A percentile compares a stretch with the other conserved stretches of the same genome.
phyloP scores from a whole-genome alignment of 2,113 vertebrate genomes.

The Campylorhamphus procurvoides region DNA sequence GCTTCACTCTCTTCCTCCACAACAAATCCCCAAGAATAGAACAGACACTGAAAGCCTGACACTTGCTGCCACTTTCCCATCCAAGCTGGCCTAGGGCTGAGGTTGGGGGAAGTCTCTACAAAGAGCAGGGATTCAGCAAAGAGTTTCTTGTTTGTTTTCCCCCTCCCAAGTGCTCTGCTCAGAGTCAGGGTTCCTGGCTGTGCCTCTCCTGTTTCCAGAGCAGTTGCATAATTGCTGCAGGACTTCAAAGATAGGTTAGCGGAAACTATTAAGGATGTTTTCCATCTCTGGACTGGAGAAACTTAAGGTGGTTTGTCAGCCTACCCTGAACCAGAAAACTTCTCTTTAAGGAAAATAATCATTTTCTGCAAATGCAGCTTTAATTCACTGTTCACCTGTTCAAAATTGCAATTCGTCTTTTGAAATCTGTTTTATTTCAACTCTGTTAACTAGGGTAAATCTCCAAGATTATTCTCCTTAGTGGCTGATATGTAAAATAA shows the following conservation, averaged over 20 bases:
- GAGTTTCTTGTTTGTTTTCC: background rate
- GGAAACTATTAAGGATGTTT: constrained; percentile 53
- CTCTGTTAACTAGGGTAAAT: background rate
- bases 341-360: background rate
- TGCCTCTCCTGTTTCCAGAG: constrained; percentile 26
- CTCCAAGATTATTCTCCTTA: background rate
- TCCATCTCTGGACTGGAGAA: background rate
- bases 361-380: background rate
- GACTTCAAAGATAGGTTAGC: constrained; percentile 17
- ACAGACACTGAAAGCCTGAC: background rate
- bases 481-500: background rate
- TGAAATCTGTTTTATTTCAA: background rate
- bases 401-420: background rate
- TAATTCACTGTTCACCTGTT: background rate
- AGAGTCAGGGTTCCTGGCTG: constrained; percentile 14
- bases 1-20: background rate
- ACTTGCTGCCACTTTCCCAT: background rate
- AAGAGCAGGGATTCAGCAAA: background rate
- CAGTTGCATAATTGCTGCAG: constrained; percentile 2
- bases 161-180: background rate
- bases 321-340: background rate
- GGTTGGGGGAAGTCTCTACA: background rate
- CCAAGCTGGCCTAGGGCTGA: constrained; percentile 15
- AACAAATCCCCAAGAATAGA: background rate
- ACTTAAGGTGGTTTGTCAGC: constrained; percentile 48